These are phyloP conservation scores for Sinella curviseta DNA, from an alignment of 1,140 invertebrate genomes.

Conservation along the genomic window DNA sequence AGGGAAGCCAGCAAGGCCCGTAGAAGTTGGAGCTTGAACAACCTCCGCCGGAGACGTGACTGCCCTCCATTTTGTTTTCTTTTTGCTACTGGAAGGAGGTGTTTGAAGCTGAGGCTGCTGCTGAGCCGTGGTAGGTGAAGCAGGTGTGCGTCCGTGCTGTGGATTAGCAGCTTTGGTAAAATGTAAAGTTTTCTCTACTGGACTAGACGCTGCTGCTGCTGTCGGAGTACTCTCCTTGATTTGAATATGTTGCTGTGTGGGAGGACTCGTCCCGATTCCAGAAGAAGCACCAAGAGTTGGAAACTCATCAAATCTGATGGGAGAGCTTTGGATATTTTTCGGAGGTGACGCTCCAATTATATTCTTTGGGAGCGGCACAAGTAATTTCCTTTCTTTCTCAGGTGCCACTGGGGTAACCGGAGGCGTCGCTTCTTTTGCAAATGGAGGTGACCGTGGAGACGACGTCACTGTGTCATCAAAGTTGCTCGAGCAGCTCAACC, in stretches of 20 bases:
- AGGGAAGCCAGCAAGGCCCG: background rate
- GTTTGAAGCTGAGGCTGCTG: background rate
- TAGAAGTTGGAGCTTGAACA: background rate
- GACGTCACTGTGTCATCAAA: background rate
- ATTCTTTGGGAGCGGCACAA: background rate
- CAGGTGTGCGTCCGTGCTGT: too few species aligned
- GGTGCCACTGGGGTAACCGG: background rate
- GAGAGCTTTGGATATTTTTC: background rate
- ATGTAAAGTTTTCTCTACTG: too few species aligned
- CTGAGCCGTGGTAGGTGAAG: background rate
- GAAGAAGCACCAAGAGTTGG: background rate
- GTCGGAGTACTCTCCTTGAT: background rate
- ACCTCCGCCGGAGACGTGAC: background rate
- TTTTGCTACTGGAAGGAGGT: background rate
- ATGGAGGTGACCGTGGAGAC: background rate
- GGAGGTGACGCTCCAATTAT: background rate
- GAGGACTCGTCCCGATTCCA: background rate
- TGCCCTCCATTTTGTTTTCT: constrained; percentile 16
- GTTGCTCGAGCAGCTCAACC: background rate
- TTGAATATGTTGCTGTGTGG: background rate
- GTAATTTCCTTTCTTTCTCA: background rate
- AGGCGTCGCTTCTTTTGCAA: background rate
- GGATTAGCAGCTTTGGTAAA: too few species aligned
- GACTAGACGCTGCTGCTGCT: too few species aligned
- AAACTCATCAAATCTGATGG: background rate